Evolutionary conservation across 1,140 invertebrate species (phyloP), one percentile per base, ranked within the genome.

Genomic region (Ceratina calcarata): DNA sequence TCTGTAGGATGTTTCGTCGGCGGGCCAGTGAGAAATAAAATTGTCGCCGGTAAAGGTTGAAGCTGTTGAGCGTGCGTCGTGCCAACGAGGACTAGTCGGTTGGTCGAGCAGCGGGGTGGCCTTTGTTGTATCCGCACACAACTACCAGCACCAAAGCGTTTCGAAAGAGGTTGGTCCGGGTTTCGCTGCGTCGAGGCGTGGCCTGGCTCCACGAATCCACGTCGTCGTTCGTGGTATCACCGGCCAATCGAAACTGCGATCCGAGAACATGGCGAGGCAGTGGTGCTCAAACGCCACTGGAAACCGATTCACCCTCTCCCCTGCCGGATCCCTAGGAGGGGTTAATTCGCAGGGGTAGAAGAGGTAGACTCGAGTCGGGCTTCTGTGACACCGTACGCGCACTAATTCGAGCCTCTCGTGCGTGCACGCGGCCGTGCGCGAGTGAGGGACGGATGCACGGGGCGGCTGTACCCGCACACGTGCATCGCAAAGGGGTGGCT

Each of bases 191-290:
- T 37, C 55, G 55, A 74, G 84, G 91, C 88, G 89, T 87, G 81
- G 67, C 71, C 16, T 13, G 13, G 49, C 1, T 32, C 66, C 61
- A 16, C 90, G 86, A 91, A 91, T 90, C 64, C 32, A 71, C 51
- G 66, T 24, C n/a, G 64, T 51, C 7, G 84, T 67, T 66, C 53
- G 67, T 13, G 3, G 58, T 2, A 37, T 27, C 12, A 0, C 15
- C 27, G 57, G 81, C 90, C 90, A 91, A 91, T 91, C 67, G 18
- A 37, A 8, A n/a, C 3, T 0, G 0, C 10, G 70, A 77, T 79
- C 53, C 68, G 37, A 73, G 83, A 91, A 92, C 89, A 92, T 92
- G 91, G 91, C 90, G 91, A 90, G 85, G 49, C 91, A 92, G 91
- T 79, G 91, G 87, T 89, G 72, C 90, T 92, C 91, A 91, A 90